A percentile compares a stretch with the other conserved stretches of the same genome.
phyloP scores from a whole-genome alignment of 2,113 vertebrate genomes.

The Terrapene triunguis region DNA sequence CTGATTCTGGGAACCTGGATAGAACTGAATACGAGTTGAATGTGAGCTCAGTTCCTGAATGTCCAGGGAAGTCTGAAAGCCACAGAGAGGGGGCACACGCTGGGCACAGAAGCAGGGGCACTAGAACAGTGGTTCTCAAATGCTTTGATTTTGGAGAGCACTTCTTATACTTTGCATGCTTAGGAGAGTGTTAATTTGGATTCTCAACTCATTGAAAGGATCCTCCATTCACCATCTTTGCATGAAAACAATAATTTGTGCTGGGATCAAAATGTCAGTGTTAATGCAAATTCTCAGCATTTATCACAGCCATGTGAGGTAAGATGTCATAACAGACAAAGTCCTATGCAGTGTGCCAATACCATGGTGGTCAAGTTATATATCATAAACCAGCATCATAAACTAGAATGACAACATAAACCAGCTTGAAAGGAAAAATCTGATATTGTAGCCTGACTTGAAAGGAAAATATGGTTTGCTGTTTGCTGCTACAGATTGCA shows the following conservation, averaged over 20 bases:
- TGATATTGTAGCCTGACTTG: conserved; percentile 69
- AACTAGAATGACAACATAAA: conserved; percentile 48
- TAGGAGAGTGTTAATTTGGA: neutral
- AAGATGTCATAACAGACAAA: neutral
- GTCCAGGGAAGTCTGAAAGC: neutral
- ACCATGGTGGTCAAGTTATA: conserved; percentile 28
- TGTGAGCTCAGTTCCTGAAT: neutral
- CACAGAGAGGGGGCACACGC: neutral
- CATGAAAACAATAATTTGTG: neutral
- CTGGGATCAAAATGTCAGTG: neutral
- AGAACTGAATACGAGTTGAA: neutral
- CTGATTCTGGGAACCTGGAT: neutral
- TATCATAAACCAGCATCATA: conserved; percentile 25
- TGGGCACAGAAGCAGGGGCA: neutral
- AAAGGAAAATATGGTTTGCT: conserved; percentile 53
- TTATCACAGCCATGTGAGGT: neutral
- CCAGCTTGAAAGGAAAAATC: conserved; percentile 72
- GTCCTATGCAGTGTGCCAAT: neutral
- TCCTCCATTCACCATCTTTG: too few relatives aligned
- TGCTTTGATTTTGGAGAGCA: neutral
- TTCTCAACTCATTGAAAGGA: neutral
- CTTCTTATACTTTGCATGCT: neutral
- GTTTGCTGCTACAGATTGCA: conserved; percentile 65
- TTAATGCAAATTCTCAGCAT: neutral
- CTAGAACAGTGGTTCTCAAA: neutral